These are phyloP conservation scores for Drosophila rhopaloa DNA, from an alignment of 1,140 invertebrate genomes.

Conservation along the genomic window DNA sequence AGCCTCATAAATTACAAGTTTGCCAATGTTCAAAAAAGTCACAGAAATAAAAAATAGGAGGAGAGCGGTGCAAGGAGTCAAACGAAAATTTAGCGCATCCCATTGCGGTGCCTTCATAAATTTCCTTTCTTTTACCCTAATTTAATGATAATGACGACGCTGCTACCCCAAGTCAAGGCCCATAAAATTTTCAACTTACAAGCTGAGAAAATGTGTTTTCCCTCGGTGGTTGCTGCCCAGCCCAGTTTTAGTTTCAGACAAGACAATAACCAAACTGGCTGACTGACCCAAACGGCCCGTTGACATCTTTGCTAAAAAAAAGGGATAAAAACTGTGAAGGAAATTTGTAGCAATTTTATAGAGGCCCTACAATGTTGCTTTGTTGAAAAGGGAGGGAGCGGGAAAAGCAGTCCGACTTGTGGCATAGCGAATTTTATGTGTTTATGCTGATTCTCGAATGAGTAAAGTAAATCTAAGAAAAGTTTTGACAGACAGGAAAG, in stretches of 20 bases:
- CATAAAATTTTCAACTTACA: constrained; percentile 78
- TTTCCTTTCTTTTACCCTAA: constrained; percentile 72
- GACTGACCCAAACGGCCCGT: constrained; percentile 43
- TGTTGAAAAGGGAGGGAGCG: neutral
- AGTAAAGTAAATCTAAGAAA: constrained; percentile 3
- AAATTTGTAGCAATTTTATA: constrained; percentile 72
- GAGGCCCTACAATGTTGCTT: neutral
- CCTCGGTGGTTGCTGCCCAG: constrained; percentile 52
- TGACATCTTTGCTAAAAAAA: constrained; percentile 54
- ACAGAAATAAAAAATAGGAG: constrained; percentile 27
- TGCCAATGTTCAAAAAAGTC: constrained; percentile 50
- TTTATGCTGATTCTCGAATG: constrained; percentile 31
- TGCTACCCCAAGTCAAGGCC: constrained; percentile 70
- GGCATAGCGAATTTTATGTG: constrained; percentile 61
- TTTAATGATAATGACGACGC: constrained; percentile 65
- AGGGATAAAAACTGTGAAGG: constrained; percentile 57
- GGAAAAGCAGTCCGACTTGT: constrained; percentile 11
- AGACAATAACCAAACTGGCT: constrained; percentile 44
- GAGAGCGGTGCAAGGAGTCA: constrained; percentile 42
- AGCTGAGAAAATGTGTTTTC: constrained; percentile 74
- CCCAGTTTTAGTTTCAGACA: constrained; percentile 40
- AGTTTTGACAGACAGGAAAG: neutral
- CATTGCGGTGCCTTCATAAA: constrained; percentile 73
- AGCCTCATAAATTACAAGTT: constrained; percentile 78
- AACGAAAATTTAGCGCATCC: constrained; percentile 75